phyloP scores from a whole-genome alignment of 2,113 vertebrate species.

The Rhinoptilus africanus region DNA sequence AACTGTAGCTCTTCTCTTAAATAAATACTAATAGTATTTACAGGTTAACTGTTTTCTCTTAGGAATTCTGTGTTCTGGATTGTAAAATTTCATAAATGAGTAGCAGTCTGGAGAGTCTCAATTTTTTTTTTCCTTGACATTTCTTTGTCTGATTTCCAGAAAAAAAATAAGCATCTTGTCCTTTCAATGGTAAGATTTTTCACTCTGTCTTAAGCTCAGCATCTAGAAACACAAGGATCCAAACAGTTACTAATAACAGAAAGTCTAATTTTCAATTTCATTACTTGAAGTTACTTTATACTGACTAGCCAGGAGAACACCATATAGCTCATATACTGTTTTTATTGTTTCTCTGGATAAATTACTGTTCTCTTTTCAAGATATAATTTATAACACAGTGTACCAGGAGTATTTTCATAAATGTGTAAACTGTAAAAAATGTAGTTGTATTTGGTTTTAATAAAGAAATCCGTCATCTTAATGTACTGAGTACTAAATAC shows the following conservation, averaged over 20 bases:
- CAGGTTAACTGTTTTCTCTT: neutral
- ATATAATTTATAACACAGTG: neutral
- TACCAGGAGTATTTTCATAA: neutral
- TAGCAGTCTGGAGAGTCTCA: neutral
- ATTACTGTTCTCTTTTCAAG: neutral
- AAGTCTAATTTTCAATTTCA: neutral
- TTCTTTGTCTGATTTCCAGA: neutral
- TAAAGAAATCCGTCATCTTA: neutral
- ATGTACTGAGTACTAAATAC: neutral
- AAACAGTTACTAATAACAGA: neutral
- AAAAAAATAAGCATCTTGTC: neutral
- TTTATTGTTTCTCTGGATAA: neutral
- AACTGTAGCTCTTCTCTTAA: neutral
- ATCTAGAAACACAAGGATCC: neutral
- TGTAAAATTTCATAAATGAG: neutral
- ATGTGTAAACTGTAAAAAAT: neutral
- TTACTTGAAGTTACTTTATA: neutral
- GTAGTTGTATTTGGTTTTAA: neutral
- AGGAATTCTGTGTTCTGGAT: neutral
- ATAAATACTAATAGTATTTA: neutral
- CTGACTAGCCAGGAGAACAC: neutral
- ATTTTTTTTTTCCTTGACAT: neutral
- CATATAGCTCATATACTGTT: neutral
- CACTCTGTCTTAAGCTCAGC: neutral
- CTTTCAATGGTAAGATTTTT: neutral